Evolutionary conservation across 2,888 invertebrate species (phyloP), one percentile per base, ranked within the genome.

Genomic region (Apamea anceps): DNA sequence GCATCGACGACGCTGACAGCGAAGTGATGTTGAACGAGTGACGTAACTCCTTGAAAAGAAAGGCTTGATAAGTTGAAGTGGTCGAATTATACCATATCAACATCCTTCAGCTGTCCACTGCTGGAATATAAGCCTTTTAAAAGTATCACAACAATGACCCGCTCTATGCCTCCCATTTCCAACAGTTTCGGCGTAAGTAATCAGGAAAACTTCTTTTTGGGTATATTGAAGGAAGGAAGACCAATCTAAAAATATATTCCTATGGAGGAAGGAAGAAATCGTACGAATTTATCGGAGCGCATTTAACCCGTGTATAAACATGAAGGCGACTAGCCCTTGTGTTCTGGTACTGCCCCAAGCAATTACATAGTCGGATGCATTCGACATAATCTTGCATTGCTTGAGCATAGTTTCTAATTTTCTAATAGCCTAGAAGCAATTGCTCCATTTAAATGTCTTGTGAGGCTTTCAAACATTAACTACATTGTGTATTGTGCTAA

Each of bases 21-120:
- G 97, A 97, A 89, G 98, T 97, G 94, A 98, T 97, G 95, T 98
- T 98, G 96, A 97, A 98, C 79, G 98, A 97, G 92, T 98, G 98
- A 79, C 98, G 97, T 85, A 98, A 93, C 93, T 98, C 98, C 93
- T 97, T 97, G 65, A 95, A 94, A 63, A 42, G n/a, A 63, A 37
- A 28, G 12, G 37, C 0, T 57, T 62, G 12, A 1, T 65, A 25
- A 45, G 13, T 63, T 66, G 21, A 51, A 32, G 32, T 45, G 32
- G 45, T 15, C 0, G 12, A 25, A 54, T 18, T 28, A 51, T 48
- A 45, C 51, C 18, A 1, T 25, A 45, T 42, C 12, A 18, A 32
- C 25, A 28, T 48, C 6, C 18, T 54, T 45, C 45, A 13, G 12
- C 7, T 1, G 13, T 62, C 7, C 7, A n/a, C 37, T 57, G 12